Percentiles rank a stretch among this genome's conserved stretches.
Evolutionary conservation across 2,113 vertebrate species (phyloP).

Genomic region (Mormyrus iriodes): DNA sequence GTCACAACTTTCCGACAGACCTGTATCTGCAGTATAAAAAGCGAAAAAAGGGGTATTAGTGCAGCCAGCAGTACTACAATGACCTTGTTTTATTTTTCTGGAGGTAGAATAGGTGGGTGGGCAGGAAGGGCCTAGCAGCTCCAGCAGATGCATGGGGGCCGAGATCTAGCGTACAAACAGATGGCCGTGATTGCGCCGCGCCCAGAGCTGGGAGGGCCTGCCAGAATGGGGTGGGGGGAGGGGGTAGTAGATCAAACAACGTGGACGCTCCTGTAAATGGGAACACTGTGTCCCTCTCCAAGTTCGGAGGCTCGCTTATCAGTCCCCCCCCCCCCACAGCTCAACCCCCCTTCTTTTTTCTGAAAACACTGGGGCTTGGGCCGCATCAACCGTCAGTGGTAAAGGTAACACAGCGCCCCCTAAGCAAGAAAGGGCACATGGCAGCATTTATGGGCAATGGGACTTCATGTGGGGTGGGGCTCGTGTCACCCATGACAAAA

Average conservation of each 20-base stretch:
- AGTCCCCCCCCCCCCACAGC: constrained; percentile 2
- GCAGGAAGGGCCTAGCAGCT: background rate
- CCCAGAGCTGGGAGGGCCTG: constrained; percentile 14
- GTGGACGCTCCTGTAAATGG: constrained; percentile 28
- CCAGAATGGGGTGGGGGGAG: background rate
- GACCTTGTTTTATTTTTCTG: background rate
- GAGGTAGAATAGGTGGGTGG: constrained; percentile 7
- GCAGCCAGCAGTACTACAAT: background rate
- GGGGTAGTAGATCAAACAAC: constrained; percentile 28
- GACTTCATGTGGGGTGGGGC: background rate
- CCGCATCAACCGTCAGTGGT: background rate
- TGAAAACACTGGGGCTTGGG: background rate
- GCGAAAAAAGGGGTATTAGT: background rate
- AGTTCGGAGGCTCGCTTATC: constrained; percentile 29
- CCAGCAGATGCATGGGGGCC: background rate
- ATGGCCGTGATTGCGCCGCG: constrained; percentile 24
- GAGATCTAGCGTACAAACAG: constrained; percentile 14
- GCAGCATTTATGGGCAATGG: background rate
- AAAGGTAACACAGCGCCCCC: background rate
- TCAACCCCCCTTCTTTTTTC: background rate
- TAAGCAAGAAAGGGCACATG: background rate
- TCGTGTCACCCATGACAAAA: background rate
- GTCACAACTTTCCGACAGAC: background rate
- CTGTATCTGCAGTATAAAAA: background rate
- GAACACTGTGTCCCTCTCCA: constrained; percentile 25